These are phyloP conservation scores for Agonopterix arenella DNA, from an alignment of 2,888 invertebrate species.

Conservation along the genomic window DNA sequence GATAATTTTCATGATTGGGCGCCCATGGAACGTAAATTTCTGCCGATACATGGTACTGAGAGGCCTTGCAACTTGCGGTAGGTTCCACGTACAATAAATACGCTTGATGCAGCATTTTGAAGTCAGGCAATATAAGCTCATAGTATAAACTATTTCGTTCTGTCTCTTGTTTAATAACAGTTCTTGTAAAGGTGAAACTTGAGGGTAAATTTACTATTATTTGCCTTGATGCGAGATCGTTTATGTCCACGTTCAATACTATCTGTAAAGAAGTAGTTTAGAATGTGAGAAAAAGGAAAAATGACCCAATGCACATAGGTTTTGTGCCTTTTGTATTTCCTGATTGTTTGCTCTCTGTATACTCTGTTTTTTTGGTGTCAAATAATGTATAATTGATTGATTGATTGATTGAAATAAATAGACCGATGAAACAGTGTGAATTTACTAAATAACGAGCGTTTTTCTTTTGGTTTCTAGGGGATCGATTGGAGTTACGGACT, in stretches of 20 bases:
- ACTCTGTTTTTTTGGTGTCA: too few species aligned
- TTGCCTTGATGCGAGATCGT: conserved; percentile 61
- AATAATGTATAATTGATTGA: too few species aligned
- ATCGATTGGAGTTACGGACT: too few species aligned
- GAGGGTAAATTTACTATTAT: conserved; percentile 54
- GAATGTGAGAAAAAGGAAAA: too few species aligned
- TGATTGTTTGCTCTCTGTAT: too few species aligned
- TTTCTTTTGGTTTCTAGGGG: too few species aligned
- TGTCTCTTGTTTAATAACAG: conserved; percentile 70
- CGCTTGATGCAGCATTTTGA: conserved; percentile 78
- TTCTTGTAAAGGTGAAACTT: conserved; percentile 35
- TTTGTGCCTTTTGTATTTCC: too few species aligned
- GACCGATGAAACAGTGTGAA: too few species aligned
- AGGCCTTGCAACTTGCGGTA: conserved; percentile 47
- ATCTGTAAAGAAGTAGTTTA: conserved; percentile 57
- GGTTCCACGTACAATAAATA: conserved; percentile 78
- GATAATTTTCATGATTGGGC: conserved; percentile 75
- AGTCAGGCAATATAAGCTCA: conserved; percentile 74
- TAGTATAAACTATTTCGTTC: conserved; percentile 77
- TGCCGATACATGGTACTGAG: conserved; percentile 75
- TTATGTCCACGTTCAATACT: conserved; percentile 79
- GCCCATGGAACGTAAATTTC: conserved; percentile 82
- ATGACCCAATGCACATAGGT: too few species aligned
- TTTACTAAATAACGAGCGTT: too few species aligned
- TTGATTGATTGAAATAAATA: too few species aligned